Conservation (phyloP, 2,113 vertebrate genomes). For the Pterocles gutturalis region DNA sequence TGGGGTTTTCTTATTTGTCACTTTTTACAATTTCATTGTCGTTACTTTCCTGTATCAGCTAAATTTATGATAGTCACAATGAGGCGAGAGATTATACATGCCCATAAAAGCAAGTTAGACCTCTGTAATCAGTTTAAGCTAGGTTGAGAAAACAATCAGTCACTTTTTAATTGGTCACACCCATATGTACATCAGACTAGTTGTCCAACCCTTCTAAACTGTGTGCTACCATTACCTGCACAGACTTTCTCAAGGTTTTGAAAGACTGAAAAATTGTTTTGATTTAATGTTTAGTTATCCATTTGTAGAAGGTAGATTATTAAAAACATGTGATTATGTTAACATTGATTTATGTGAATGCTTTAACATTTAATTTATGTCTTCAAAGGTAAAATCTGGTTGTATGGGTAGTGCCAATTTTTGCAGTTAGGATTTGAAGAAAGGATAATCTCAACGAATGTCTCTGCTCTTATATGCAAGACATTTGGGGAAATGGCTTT, state of each 20-base stretch:
- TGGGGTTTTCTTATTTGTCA: neutral
- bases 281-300: neutral
- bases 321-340: neutral
- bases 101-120: neutral
- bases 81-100: neutral
- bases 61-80: neutral
- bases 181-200: neutral
- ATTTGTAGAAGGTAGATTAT: conserved; percentile 1
- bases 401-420: neutral
- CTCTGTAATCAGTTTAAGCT: conserved; percentile 1
- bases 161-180: conserved; percentile 48
- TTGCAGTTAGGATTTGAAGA: neutral
- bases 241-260: neutral
- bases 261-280: neutral
- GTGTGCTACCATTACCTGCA: neutral
- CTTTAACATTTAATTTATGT: neutral
- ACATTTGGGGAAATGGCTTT: neutral
- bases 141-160: conserved; percentile 22
- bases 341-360: neutral
- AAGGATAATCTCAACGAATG: neutral
- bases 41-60: neutral
- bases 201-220: neutral
- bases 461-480: neutral
- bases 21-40: neutral
- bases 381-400: neutral